phyloP scores from a whole-genome alignment of 2,797 vertebrate species.

The Onychomys leucogaster region DNA sequence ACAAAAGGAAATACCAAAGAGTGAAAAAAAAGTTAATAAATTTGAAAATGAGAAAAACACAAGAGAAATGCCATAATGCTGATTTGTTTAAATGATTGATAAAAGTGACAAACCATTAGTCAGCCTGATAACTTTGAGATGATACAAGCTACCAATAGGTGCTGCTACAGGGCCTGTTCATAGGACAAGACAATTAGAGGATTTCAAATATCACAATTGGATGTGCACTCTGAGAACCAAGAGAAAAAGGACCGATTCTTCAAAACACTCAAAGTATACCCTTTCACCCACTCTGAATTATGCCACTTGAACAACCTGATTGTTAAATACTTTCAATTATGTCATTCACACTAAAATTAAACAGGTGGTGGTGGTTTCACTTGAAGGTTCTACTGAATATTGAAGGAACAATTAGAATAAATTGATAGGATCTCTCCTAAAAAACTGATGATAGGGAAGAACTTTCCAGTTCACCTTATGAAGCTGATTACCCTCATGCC shows the following conservation, averaged over 20 bases:
- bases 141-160: background rate
- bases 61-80: background rate
- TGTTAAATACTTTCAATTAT: background rate
- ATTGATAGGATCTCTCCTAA: background rate
- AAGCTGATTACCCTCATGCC: background rate
- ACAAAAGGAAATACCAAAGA: background rate
- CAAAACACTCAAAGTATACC: background rate
- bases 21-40: background rate
- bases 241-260: background rate
- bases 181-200: background rate
- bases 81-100: background rate
- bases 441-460: background rate
- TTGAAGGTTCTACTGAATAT: background rate
- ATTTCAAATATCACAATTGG: background rate
- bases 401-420: constrained; percentile 2
- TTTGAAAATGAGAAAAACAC: background rate
- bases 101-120: background rate
- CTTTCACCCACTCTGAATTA: background rate
- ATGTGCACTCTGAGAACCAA: background rate
- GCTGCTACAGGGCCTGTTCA: background rate
- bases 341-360: background rate
- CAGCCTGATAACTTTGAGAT: background rate
- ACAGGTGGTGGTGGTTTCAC: background rate
- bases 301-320: background rate
- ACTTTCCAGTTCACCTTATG: background rate